phyloP scores from a whole-genome alignment of 1,140 invertebrate genomes.

The Bombus haemorrhoidalis region DNA sequence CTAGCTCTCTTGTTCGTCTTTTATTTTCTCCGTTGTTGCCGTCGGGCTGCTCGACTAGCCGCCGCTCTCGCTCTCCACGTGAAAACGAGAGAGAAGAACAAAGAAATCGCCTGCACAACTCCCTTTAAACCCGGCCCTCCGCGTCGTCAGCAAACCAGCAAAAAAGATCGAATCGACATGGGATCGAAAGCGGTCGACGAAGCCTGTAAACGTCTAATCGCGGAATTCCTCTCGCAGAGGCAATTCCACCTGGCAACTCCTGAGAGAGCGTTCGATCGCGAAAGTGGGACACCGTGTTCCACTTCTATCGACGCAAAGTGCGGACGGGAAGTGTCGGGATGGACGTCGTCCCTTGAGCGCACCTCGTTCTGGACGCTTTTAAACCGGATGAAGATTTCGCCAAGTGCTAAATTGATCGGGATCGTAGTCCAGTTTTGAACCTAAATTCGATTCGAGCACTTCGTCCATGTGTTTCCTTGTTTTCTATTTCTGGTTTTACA shows the following conservation, averaged over 20 bases:
- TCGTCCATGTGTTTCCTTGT: neutral
- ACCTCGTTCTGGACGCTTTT: constrained; percentile 36
- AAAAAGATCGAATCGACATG: constrained; percentile 36
- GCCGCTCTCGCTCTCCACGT: neutral
- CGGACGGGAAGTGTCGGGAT: constrained; percentile 52
- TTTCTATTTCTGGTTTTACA: neutral
- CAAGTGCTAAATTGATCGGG: constrained; percentile 50
- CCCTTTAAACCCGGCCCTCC: constrained; percentile 26
- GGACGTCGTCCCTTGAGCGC: constrained; percentile 62
- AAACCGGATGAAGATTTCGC: constrained; percentile 55
- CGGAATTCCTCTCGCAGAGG: constrained; percentile 38
- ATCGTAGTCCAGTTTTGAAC: constrained; percentile 29
- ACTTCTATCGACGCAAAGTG: constrained; percentile 34
- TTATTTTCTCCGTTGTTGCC: constrained; percentile 15
- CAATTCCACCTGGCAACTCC: constrained; percentile 39
- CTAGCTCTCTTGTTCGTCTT: constrained; percentile 15
- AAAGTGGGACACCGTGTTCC: constrained; percentile 56
- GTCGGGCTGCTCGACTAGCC: neutral
- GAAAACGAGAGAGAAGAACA: constrained; percentile 50
- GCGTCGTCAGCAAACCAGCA: constrained; percentile 21
- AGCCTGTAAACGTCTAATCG: constrained; percentile 51
- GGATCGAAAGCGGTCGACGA: neutral
- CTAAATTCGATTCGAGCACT: neutral
- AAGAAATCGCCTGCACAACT: constrained; percentile 52
- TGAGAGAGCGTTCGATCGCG: constrained; percentile 42